Base-by-base conservation (phyloP, 2,888 invertebrate genomes). In the Rhingia rostrata region DNA sequence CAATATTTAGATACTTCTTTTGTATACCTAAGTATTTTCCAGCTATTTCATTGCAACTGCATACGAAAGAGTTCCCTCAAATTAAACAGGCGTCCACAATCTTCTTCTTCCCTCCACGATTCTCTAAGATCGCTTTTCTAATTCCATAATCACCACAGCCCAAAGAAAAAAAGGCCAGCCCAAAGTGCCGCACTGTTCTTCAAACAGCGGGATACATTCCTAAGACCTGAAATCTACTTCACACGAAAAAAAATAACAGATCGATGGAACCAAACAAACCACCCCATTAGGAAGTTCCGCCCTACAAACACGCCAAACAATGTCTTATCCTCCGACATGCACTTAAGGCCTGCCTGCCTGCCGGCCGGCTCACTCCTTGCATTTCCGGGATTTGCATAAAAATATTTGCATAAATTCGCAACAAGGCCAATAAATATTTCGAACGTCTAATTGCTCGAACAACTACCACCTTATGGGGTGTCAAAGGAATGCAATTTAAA, bases 401-500 rank as follows among this genome's bases (percentile, higher is more conserved):
- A 72, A 60, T 47, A 61, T 72, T 61, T 61, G 61, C 61, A 72
- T 61, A 53, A 51, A 61, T 43, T 53, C 43, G 43, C 72, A 61
- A 35, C 22, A 14, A 49, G 41, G 33, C 33, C 35, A 60, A 60
- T 70, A 39, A 51, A 49, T 56, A 69, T 32, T 39, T 32, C 47
- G 41, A 47, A 51, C 22, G 41, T 22, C 70, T 70, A 73, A 73
- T 73, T 73, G 72, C 63, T 37, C 41, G 41, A 4, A 2, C n/a
- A 60, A 60, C 43, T 6, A 41, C 22, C 22, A 4, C 30, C 30
- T 45, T 4, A n/a, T 37, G 37, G 45, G 53, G 54, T 73, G 64
- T 47, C 30, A 41, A 60, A 33, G 75, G 22, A 60, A 75, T 66
- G 74, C 66, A 66, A 67, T 67, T 66, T 60, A 67, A 43, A 58